Evolutionary conservation across 2,113 vertebrate genomes (phyloP).

Genomic region (Vulpes ferrilata): DNA sequence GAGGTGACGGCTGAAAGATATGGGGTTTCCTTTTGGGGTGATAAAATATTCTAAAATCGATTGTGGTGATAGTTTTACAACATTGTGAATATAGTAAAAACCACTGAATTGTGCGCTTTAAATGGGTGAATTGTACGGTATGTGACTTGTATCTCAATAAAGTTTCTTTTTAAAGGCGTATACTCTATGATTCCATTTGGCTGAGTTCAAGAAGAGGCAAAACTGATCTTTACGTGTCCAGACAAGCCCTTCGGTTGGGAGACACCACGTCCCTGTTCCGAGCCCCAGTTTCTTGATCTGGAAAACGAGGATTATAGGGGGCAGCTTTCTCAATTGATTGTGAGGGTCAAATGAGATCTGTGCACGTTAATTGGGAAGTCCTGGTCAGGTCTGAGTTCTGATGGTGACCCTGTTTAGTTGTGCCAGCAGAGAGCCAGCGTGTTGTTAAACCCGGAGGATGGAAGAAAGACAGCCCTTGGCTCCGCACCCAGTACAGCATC

Average conservation of each 20-base stretch:
- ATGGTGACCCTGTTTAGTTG: fast-evolving
- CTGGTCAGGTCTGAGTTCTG: background rate
- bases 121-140: background rate
- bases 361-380: background rate
- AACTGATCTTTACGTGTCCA: background rate
- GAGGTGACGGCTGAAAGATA: background rate
- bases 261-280: too few species aligned
- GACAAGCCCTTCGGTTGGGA: background rate
- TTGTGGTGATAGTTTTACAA: background rate
- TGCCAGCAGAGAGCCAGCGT: background rate
- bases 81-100: background rate
- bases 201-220: background rate
- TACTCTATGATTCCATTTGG: background rate
- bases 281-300: background rate
- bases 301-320: background rate
- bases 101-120: background rate
- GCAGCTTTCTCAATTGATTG: background rate
- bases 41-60: background rate
- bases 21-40: background rate
- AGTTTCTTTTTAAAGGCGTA: background rate
- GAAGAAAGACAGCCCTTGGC: background rate
- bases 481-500: fast-evolving
- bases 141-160: background rate
- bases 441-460: too few species aligned
- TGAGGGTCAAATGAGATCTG: background rate